Evolutionary conservation across 2,888 invertebrate genomes (phyloP).

Genomic region (Nemotelus nigrinus): DNA sequence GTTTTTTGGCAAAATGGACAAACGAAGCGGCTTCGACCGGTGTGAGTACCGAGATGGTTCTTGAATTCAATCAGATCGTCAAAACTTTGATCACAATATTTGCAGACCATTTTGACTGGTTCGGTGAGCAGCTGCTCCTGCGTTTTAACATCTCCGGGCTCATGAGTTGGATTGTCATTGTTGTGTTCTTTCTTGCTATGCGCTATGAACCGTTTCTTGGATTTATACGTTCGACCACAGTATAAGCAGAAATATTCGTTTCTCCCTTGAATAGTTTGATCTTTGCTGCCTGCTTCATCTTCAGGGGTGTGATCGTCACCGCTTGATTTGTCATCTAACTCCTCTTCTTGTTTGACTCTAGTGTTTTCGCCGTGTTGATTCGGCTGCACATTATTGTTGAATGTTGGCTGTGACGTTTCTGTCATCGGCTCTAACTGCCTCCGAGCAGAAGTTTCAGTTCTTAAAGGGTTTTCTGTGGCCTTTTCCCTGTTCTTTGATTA

Average conservation of each 20-base stretch:
- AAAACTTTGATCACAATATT: conserved; percentile 22
- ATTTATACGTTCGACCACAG: not conserved
- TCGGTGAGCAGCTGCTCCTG: not conserved
- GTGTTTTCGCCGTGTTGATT: no score
- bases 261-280: not conserved
- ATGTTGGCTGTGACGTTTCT: no score
- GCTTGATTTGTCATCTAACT: no score
- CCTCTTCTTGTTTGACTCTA: no score
- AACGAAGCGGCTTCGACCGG: conserved; percentile 7
- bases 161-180: not conserved
- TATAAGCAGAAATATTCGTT: not conserved
- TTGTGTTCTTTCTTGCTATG: not conserved
- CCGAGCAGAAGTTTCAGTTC: no score
- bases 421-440: no score
- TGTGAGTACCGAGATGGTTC: not conserved
- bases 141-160: not conserved
- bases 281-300: not conserved
- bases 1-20: conserved; percentile 31
- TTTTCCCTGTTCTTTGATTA: no score
- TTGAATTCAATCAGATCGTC: not conserved
- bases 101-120: conserved; percentile 21
- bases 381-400: no score
- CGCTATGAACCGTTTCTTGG: not conserved
- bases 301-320: not conserved
- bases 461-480: no score